A percentile compares a stretch with the other conserved stretches of the same genome.
Conservation (phyloP, 2,113 vertebrate species). For the Cheirogaleus medius region DNA sequence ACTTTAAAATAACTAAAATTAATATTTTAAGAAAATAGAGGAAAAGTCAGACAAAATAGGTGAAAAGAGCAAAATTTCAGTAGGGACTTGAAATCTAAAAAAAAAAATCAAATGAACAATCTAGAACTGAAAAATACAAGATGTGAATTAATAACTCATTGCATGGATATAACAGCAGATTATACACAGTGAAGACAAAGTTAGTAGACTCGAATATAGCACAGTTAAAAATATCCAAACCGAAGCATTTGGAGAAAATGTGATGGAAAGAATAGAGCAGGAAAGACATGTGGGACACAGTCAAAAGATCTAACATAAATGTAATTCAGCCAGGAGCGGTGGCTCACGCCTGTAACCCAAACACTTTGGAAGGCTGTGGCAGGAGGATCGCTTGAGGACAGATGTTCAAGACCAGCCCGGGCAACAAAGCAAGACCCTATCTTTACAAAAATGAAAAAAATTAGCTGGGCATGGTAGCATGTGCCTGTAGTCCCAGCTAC, state of each 20-base stretch:
- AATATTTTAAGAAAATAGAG: not conserved
- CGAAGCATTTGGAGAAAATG: conserved; percentile 2
- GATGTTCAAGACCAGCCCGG: no score
- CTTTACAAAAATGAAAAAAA: no score
- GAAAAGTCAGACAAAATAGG: not conserved
- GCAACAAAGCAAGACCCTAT: no score
- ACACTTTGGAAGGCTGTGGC: no score
- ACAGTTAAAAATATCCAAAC: not conserved
- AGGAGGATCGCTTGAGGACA: no score
- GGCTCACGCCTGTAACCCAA: no score
- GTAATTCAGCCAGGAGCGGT: no score
- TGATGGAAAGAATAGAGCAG: not conserved
- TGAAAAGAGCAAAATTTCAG: conserved; percentile 8
- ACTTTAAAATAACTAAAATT: conserved; percentile 4
- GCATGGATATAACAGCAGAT: not conserved
- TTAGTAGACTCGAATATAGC: not conserved
- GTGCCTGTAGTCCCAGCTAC: no score
- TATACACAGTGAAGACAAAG: not conserved
- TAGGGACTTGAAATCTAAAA: not conserved
- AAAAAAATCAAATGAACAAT: not conserved
- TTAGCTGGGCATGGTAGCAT: no score
- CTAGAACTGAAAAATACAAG: not conserved
- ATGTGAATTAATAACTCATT: not conserved
- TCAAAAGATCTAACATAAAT: not conserved
- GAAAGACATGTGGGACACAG: not conserved